These are phyloP conservation scores for Oscheius sp. DNA, from an alignment of 1,140 invertebrate genomes.

Conservation along the genomic window DNA sequence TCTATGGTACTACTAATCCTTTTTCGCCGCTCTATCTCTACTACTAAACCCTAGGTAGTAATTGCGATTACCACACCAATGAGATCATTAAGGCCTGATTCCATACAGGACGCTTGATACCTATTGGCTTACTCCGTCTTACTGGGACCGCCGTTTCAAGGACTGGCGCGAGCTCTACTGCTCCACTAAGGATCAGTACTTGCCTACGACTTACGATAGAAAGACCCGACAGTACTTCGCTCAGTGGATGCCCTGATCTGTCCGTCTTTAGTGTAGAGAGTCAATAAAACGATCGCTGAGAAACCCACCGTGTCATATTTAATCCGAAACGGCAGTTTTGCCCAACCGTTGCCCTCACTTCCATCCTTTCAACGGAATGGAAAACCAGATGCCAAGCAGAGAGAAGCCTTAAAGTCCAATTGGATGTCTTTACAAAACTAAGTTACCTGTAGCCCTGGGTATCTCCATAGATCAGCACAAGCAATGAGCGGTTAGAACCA, in stretches of 20 bases:
- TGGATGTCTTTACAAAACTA: neutral
- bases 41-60: conserved; percentile 16
- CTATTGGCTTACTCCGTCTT: conserved; percentile 41
- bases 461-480: conserved; percentile 9
- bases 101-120: conserved; percentile 39
- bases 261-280: neutral
- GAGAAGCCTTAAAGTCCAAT: neutral
- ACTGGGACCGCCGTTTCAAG: conserved; percentile 44
- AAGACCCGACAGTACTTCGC: conserved; percentile 38
- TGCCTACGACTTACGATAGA: conserved; percentile 36
- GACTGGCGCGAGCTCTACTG: conserved; percentile 36
- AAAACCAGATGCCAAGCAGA: neutral
- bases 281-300: neutral
- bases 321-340: neutral
- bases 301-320: neutral
- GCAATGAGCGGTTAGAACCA: neutral
- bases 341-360: neutral
- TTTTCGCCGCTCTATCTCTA: conserved; percentile 31
- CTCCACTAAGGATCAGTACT: conserved; percentile 25
- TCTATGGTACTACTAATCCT: conserved; percentile 40
- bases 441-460: neutral
- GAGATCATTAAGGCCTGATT: conserved; percentile 26
- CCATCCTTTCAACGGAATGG: conserved; percentile 7
- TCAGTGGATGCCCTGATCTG: conserved; percentile 27
- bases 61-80: neutral